These are phyloP conservation scores for Apogon hyalosoma DNA, from an alignment of 2,797 vertebrate species.

Conservation along the genomic window DNA sequence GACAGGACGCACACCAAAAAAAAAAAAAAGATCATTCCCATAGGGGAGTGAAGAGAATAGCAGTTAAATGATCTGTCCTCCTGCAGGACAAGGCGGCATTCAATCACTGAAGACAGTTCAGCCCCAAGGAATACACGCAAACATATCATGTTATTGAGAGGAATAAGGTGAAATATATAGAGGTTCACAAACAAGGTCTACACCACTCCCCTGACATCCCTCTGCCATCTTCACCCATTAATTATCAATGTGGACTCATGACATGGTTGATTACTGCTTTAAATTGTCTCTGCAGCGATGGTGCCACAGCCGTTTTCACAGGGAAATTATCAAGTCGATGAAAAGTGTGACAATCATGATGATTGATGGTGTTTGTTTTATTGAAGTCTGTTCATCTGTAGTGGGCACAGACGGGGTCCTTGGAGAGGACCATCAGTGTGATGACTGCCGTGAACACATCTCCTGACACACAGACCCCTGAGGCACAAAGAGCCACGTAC, in stretches of 20 bases:
- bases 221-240: slow-evolving; percentile 50
- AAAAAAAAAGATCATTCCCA: slow-evolving; percentile 39
- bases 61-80: slow-evolving; percentile 79
- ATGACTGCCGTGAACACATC: slow-evolving; percentile 13
- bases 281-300: slow-evolving; percentile 60
- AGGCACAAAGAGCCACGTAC: not conserved
- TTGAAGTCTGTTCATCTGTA: slow-evolving; percentile 43
- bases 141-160: slow-evolving; percentile 61
- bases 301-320: slow-evolving; percentile 49
- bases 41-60: slow-evolving; percentile 61
- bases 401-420: slow-evolving; percentile 34
- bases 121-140: slow-evolving; percentile 67
- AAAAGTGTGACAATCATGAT: slow-evolving; percentile 72
- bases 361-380: slow-evolving; percentile 72
- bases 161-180: slow-evolving; percentile 55
- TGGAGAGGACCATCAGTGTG: slow-evolving; percentile 33
- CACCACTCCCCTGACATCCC: slow-evolving; percentile 17
- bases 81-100: slow-evolving; percentile 74
- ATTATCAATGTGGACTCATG: slow-evolving; percentile 68
- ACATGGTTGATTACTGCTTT: slow-evolving; percentile 74
- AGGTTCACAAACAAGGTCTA: slow-evolving; percentile 58
- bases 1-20: slow-evolving; percentile 32
- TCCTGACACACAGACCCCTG: slow-evolving; percentile 17
- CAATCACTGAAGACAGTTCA: slow-evolving; percentile 76
- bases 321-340: slow-evolving; percentile 68